Base-by-base conservation (phyloP, 2,113 vertebrate genomes). In the Semnopithecus entellus region DNA sequence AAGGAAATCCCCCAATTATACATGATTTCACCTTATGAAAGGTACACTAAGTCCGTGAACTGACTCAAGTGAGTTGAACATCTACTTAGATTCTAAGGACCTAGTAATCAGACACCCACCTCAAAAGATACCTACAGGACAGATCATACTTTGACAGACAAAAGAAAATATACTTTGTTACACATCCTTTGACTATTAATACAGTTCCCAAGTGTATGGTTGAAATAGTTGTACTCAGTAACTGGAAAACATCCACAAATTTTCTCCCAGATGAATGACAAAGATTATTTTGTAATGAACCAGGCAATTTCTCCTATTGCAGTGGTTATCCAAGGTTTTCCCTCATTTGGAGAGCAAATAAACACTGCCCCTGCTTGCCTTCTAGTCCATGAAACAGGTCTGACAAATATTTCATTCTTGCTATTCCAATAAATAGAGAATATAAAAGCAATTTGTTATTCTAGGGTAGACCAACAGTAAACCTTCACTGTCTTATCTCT, bases 371-470 rank as follows among this genome's bases (percentile, higher is more conserved):
- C 68, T 89, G 35, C 80, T 88, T 79, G 52, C 43, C 40, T 38
- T 20, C 13, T 94, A 43, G 22, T 88, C 76, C 48, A 78, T 85
- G 94, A 88, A 93, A 95, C 38, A 85, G 76, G 70, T 81, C 76
- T 80, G n/a, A 43, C 16, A 50, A 68, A 57, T 91, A 25, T 94
- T 90, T 88, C 76, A 70, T 81, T 93, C 86, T 66, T 85, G 23
- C 40, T 93, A 3, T 72, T 5, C n/a, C 16, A 52, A 5, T 27
- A 55, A 72, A 16, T 40, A 90, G 4, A 88, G 57, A 92, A 48
- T 72, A 48, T 30, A 91, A 13, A 64, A 84, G 22, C 3, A 79
- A 9, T 92, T 75, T 82, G 35, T 66, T 73, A 94, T n/a, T 87
- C 38, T 20, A 13, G 55, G 17, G 3, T 78, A 85, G 12, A 13